These are phyloP conservation scores for Ornithorhynchus anatinus DNA, from an alignment of 2,113 vertebrate genomes.

Conservation along the genomic window DNA sequence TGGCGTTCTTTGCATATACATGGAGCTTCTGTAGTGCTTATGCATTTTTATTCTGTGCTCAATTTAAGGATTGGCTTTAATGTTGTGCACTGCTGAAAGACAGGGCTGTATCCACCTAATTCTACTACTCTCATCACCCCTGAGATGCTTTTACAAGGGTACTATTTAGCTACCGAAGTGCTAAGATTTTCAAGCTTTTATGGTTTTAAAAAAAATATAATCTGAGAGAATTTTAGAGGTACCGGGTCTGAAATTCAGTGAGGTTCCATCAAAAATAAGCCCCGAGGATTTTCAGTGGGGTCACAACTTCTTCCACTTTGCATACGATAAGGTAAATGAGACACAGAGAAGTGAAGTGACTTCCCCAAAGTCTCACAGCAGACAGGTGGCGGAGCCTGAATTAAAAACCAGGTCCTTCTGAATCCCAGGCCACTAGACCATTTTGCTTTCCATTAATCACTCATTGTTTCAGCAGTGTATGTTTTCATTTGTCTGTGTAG, in stretches of 20 bases:
- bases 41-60: neutral
- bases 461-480: neutral
- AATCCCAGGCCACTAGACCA: neutral
- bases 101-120: neutral
- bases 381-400: too few species aligned
- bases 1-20: neutral
- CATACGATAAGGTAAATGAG: too few species aligned
- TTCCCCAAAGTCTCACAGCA: too few species aligned
- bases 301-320: neutral
- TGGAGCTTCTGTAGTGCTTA: neutral
- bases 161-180: neutral
- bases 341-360: too few species aligned
- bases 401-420: too few species aligned
- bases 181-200: neutral
- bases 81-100: neutral
- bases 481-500: neutral
- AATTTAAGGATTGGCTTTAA: neutral
- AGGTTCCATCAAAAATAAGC: too few species aligned
- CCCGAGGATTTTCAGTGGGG: neutral
- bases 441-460: neutral
- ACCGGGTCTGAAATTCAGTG: too few species aligned
- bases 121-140: neutral
- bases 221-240: too few species aligned
- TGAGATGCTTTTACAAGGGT: too few species aligned
- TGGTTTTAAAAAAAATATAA: too few species aligned